Base-by-base conservation (phyloP, 2,888 invertebrate species). In the Pristionchus arcanus region DNA sequence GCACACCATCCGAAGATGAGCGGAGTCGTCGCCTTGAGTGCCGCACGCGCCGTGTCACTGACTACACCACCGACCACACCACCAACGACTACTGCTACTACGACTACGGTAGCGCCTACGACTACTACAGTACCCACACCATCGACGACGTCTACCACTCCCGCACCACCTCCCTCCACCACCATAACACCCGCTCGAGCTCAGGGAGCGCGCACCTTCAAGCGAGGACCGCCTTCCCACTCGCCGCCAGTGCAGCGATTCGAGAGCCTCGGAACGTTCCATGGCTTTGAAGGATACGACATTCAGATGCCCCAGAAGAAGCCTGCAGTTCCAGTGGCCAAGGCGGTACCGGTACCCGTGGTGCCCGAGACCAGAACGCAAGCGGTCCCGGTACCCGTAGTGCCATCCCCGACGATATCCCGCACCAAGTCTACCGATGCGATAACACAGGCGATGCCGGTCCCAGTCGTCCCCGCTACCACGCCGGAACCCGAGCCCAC, bases 261-360 rank as follows among this genome's bases (percentile, higher is more conserved):
- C 66, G 86, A 63, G 63, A 4, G 7, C 2, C 84, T 31, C 19
- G 55, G 31, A 0, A 5, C 84, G 25, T 63, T 66, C 42, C 5
- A 34, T 21, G 86, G 86, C 16, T 86, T 86, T 34, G 86, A 86
- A 16, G 86, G 86, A 42, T 86, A 86, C 66, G 86, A 86, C 28
- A 86, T 86, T 16, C 63, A 86, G 86, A 66, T 86, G 63, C 86
- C 86, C 2, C 55, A 53, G 49, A 21, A n/a, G 77, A 42, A 42
- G 77, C 13, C 19, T 0, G 2, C n/a, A 21, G 37, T 74, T 11
- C 37, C 68, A 3, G 19, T 66, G 11, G 66, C 66, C n/a, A 66
- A 71, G 34, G 71, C 71, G 15, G 71, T 71, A 0, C 71, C 71
- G 31, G 71, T 71, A 3, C 71, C 71, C 15, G 42, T 49, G 11